Evolutionary conservation across 2,797 vertebrate genomes (phyloP).

Genomic region (Simalia tracyae): DNA sequence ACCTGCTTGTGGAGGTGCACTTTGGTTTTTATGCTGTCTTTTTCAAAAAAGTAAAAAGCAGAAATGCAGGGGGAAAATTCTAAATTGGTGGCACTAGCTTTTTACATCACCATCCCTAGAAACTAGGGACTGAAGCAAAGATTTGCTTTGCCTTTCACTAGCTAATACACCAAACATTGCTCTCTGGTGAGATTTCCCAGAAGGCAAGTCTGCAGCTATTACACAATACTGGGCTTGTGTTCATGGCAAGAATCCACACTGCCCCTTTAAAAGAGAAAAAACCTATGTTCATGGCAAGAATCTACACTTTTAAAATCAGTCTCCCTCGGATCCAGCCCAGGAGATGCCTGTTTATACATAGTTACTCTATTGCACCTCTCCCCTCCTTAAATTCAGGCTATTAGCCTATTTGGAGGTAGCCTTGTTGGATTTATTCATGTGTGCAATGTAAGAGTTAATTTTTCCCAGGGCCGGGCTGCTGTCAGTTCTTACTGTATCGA

Average conservation of each 20-base stretch:
- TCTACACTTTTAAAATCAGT: background rate
- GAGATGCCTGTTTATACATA: background rate
- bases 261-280: background rate
- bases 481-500: background rate
- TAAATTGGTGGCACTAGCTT: background rate
- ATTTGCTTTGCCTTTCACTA: background rate
- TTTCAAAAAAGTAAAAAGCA: background rate
- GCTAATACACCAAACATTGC: background rate
- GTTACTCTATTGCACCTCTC: background rate
- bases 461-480: background rate
- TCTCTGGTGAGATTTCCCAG: background rate
- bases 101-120: background rate
- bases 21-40: background rate
- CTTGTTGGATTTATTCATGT: background rate
- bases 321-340: background rate
- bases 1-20: background rate
- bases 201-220: background rate
- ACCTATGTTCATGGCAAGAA: background rate
- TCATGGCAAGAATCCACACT: background rate
- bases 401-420: no score
- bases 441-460: background rate
- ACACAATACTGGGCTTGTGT: background rate
- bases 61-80: background rate
- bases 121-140: background rate
- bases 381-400: background rate